These are phyloP conservation scores for Thalassaphorura encarpata DNA, from an alignment of 1,140 invertebrate species.

Conservation along the genomic window DNA sequence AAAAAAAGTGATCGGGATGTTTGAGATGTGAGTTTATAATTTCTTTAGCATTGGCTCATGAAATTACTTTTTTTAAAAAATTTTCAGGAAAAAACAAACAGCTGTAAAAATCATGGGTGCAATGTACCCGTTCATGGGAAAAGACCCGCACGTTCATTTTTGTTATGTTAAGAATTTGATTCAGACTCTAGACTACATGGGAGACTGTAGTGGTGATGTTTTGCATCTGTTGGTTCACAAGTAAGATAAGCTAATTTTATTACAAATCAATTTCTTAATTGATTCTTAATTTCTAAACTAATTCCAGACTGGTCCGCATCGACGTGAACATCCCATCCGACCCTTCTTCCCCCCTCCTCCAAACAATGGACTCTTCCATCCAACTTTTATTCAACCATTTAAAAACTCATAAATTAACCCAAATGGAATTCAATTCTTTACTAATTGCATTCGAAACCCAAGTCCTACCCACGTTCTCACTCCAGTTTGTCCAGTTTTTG, in stretches of 20 bases:
- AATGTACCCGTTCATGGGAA: constrained; percentile 55
- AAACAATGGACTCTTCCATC: constrained; percentile 31
- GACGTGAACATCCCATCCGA: constrained; percentile 54
- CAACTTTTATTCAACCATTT: constrained; percentile 18
- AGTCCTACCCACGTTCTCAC: constrained; percentile 60
- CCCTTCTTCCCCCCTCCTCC: constrained; percentile 33
- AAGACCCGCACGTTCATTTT: constrained; percentile 43
- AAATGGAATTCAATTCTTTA: constrained; percentile 22
- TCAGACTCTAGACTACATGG: constrained; percentile 51
- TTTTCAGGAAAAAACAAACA: constrained; percentile 45
- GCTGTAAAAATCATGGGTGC: constrained; percentile 43
- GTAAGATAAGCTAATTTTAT: constrained; percentile 38
- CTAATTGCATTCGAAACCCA: constrained; percentile 58
- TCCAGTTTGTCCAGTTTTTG: constrained; percentile 65
- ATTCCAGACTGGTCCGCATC: constrained; percentile 49
- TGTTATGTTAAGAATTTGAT: constrained; percentile 56
- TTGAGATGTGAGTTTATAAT: constrained; percentile 57
- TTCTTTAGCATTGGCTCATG: constrained; percentile 20
- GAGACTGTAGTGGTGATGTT: constrained; percentile 47
- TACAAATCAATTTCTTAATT: constrained; percentile 1
- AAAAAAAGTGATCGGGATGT: constrained; percentile 44
- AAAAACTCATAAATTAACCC: constrained; percentile 1
- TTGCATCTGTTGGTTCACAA: constrained; percentile 55
- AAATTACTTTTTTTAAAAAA: no score
- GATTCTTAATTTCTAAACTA: constrained; percentile 11